These are phyloP conservation scores for Pogoniulus pusillus DNA, from an alignment of 2,797 vertebrate species.

Conservation along the genomic window DNA sequence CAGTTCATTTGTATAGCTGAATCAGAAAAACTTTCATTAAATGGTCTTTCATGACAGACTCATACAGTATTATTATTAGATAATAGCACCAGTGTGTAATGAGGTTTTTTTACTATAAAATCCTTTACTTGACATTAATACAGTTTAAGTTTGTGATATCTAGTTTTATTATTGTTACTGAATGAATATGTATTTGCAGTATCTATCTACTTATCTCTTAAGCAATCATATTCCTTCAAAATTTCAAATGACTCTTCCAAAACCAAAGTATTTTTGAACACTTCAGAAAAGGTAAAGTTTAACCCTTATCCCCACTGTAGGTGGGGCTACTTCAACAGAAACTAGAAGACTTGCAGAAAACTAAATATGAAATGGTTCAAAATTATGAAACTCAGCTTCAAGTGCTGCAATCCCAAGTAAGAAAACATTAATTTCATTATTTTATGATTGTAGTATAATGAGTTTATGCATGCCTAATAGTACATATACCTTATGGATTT, in stretches of 20 bases:
- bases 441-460: neutral
- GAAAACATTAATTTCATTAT: slow-evolving; percentile 28
- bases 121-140: neutral
- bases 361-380: slow-evolving; percentile 72
- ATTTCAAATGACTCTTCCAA: neutral
- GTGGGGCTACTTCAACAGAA: slow-evolving; percentile 76
- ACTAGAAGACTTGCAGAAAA: slow-evolving; percentile 75
- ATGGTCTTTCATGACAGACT: neutral
- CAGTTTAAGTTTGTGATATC: neutral
- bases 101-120: neutral
- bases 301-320: slow-evolving; percentile 68
- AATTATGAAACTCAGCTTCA: slow-evolving; percentile 77
- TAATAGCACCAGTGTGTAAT: neutral
- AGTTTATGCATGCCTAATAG: neutral
- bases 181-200: neutral
- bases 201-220: neutral
- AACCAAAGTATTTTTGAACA: neutral
- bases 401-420: slow-evolving; percentile 78
- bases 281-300: slow-evolving; percentile 13
- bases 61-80: neutral
- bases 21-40: neutral
- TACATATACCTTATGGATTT: neutral
- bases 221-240: neutral
- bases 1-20: neutral
- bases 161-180: slow-evolving; percentile 16